Evolutionary conservation across 2,797 vertebrate genomes (phyloP).

Genomic region (Cetoscarus ocellatus): DNA sequence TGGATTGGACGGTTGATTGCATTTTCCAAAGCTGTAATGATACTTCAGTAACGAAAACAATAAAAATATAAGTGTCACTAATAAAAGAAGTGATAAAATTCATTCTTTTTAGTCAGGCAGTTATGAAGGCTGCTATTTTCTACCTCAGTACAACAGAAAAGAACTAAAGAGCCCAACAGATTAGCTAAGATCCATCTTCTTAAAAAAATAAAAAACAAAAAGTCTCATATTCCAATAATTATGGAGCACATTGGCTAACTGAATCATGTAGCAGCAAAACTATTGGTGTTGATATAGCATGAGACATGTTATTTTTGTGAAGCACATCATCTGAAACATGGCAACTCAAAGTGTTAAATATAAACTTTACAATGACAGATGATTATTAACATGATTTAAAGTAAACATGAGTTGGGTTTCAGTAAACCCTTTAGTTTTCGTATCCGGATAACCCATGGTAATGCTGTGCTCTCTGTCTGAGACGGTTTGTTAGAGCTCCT

Average conservation of each 20-base stretch:
- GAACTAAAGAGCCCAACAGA: background rate
- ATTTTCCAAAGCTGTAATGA: slow-evolving; percentile 69
- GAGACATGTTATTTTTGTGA: background rate
- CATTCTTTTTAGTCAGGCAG: slow-evolving; percentile 29
- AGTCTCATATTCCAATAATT: background rate
- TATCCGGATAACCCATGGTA: no score
- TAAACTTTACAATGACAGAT: no score
- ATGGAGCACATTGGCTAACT: background rate
- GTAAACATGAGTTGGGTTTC: no score
- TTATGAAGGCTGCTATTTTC: background rate
- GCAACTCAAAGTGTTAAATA: background rate
- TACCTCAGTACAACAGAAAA: background rate
- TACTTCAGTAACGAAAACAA: slow-evolving; percentile 57
- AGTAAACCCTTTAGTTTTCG: no score
- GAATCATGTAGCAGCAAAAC: background rate
- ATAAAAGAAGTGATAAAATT: slow-evolving; percentile 51
- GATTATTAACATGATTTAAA: no score
- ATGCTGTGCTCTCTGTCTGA: no score
- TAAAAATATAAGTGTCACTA: slow-evolving; percentile 45
- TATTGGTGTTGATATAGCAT: slow-evolving; percentile 10
- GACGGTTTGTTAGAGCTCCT: no score
- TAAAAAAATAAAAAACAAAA: background rate
- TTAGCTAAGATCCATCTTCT: background rate
- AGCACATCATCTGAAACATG: background rate
- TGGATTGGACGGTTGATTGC: slow-evolving; percentile 77